A percentile compares a stretch with the other conserved stretches of the same genome.
These are phyloP conservation scores for Eolophus roseicapilla DNA, from an alignment of 2,113 vertebrate genomes.

Conservation along the genomic window DNA sequence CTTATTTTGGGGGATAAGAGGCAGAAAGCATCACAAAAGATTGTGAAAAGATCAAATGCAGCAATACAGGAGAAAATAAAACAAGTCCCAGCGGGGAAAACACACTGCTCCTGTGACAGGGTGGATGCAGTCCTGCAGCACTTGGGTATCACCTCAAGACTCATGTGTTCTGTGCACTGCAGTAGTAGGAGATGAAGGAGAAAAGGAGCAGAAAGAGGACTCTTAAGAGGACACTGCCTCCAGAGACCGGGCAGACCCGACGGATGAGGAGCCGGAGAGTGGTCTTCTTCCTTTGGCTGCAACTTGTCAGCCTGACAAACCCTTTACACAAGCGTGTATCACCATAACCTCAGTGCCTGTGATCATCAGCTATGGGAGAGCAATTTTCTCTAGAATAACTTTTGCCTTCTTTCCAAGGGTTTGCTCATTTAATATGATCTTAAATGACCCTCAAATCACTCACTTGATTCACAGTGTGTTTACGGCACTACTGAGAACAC, in stretches of 20 bases:
- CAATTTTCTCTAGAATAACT: not conserved
- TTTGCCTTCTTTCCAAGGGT: not conserved
- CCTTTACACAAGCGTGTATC: not conserved
- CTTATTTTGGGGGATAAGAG: not conserved
- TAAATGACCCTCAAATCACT: not conserved
- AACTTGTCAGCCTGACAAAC: not conserved
- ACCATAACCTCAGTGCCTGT: not conserved
- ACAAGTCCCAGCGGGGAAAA: not conserved
- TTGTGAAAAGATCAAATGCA: not conserved
- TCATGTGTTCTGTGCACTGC: accelerated
- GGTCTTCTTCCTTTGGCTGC: not conserved
- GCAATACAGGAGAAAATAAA: not conserved
- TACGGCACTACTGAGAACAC: not conserved
- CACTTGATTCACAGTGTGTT: not conserved
- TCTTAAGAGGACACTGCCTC: accelerated
- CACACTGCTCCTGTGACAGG: accelerated
- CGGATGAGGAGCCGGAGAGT: not conserved
- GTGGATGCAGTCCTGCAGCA: not conserved
- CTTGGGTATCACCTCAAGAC: accelerated
- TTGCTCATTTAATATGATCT: not conserved
- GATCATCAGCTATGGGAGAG: not conserved
- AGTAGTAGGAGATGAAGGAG: not conserved
- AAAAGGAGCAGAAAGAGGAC: not conserved
- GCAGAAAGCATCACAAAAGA: not conserved
- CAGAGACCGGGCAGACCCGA: not conserved